phyloP scores from a whole-genome alignment of 2,113 vertebrate species.

The Phaethon lepturus region DNA sequence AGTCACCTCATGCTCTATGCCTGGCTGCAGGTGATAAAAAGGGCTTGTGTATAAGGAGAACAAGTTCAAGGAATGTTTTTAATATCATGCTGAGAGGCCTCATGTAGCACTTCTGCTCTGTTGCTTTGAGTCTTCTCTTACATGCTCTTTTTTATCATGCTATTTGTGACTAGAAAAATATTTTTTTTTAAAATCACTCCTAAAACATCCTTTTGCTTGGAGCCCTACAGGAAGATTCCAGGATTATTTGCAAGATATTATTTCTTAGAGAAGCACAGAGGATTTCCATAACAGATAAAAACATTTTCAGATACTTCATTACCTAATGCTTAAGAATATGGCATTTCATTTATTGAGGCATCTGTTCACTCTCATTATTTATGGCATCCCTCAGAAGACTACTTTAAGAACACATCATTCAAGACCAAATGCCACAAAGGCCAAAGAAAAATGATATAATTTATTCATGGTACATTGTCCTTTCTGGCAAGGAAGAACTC shows the following conservation, averaged over 20 bases:
- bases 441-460: neutral
- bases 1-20: neutral
- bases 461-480: neutral
- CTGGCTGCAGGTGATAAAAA: neutral
- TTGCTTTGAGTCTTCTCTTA: neutral
- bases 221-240: neutral
- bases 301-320: slow-evolving; percentile 11
- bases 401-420: neutral
- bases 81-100: neutral
- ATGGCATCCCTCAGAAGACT: neutral
- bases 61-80: neutral
- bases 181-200: neutral
- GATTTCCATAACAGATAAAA: neutral
- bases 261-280: slow-evolving; percentile 11
- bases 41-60: neutral
- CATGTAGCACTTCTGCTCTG: neutral
- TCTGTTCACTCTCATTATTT: slow-evolving; percentile 1
- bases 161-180: neutral
- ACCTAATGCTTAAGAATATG: neutral
- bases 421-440: neutral
- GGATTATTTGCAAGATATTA: neutral
- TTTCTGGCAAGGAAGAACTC: neutral
- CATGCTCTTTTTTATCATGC: neutral
- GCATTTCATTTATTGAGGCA: slow-evolving; percentile 12
- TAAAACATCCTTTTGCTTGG: neutral